Evolutionary conservation across 2,797 vertebrate genomes (phyloP).

Genomic region (Antennarius maculatus): DNA sequence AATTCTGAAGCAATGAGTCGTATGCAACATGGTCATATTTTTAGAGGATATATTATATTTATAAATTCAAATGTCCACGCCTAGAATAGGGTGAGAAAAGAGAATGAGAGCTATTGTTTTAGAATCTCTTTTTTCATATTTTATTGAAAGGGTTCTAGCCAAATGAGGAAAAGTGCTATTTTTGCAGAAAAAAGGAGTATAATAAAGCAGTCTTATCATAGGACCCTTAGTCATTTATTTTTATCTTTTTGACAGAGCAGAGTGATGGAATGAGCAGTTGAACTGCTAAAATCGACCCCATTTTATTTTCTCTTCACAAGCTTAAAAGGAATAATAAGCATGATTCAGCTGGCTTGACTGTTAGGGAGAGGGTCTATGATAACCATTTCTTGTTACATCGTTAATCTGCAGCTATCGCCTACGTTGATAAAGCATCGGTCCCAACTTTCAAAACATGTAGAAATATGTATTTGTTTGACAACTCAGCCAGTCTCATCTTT

Average conservation of each 20-base stretch:
- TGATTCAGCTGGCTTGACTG: slow-evolving; percentile 62
- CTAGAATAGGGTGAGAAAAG: slow-evolving; percentile 59
- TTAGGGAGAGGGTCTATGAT: slow-evolving; percentile 44
- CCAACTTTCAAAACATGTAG: slow-evolving; percentile 32
- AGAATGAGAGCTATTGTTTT: slow-evolving; percentile 79
- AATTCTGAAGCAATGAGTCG: slow-evolving; percentile 54
- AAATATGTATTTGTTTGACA: slow-evolving; percentile 39
- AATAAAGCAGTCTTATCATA: slow-evolving; percentile 67
- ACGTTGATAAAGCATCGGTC: slow-evolving; percentile 47
- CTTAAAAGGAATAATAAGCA: slow-evolving; percentile 60
- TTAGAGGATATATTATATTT: slow-evolving; percentile 81
- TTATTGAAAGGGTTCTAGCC: slow-evolving; percentile 69
- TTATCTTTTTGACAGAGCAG: slow-evolving; percentile 57
- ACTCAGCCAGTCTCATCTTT: slow-evolving; percentile 32
- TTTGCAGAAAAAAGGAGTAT: slow-evolving; percentile 69
- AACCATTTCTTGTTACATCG: slow-evolving; percentile 45
- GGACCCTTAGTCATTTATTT: slow-evolving; percentile 64
- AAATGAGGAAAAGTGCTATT: slow-evolving; percentile 73
- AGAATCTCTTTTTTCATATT: slow-evolving; percentile 75
- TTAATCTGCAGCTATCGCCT: slow-evolving; percentile 52
- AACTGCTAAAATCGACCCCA: slow-evolving; percentile 69
- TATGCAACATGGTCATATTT: slow-evolving; percentile 75
- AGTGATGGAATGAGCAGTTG: slow-evolving; percentile 69
- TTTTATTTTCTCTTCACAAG: slow-evolving; percentile 60
- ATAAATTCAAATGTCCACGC: slow-evolving; percentile 69